phyloP scores from a whole-genome alignment of 2,888 invertebrate species.

The Zygogramma bicolorata region DNA sequence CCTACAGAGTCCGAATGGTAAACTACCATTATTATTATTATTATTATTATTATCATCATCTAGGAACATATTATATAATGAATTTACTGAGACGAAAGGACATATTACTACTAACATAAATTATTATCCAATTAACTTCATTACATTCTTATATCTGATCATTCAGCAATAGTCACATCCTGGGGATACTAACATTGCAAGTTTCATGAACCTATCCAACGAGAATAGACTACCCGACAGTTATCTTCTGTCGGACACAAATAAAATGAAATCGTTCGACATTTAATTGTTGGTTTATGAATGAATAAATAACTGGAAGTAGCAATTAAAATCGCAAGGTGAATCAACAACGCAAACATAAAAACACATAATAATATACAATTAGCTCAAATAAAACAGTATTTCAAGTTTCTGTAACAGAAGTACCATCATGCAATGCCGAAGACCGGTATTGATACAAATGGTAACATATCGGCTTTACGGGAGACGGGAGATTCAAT shows the following conservation, averaged over 20 bases:
- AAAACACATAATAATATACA: constrained; percentile 39
- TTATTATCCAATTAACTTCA: no score
- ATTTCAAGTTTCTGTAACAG: constrained; percentile 34
- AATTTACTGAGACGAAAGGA: no score
- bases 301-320: constrained; percentile 32
- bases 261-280: constrained; percentile 27
- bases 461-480: not conserved
- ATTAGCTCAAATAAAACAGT: constrained; percentile 35
- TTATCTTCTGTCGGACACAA: not conserved
- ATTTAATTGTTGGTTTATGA: constrained; percentile 31
- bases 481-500: not conserved
- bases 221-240: not conserved
- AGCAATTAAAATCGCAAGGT: constrained; percentile 33
- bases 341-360: constrained; percentile 36
- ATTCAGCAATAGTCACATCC: no score
- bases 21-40: no score
- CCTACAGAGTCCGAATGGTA: no score
- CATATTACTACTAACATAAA: no score
- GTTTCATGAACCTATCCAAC: not conserved
- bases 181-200: no score
- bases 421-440: constrained; percentile 8
- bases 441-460: not conserved
- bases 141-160: no score
- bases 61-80: no score
- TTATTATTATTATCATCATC: no score